Conservation (phyloP, 35 echinoderm and acorn worm species). For the Stichopus chloronotus region DNA sequence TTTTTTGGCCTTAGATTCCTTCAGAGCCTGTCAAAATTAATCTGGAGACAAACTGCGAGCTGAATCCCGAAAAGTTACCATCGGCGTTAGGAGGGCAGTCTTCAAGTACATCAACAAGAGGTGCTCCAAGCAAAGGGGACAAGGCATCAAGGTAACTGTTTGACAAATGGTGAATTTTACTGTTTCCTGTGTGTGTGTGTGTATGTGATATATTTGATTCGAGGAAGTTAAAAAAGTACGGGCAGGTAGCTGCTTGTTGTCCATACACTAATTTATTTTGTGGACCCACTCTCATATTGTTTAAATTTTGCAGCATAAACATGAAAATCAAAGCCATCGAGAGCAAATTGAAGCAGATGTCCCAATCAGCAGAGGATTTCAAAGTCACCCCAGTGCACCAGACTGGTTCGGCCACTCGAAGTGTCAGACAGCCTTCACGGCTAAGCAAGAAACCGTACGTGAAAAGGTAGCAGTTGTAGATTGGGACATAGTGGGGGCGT, state of each 20-base stretch:
- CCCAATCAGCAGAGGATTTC: slow-evolving; percentile 46
- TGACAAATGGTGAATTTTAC: not conserved
- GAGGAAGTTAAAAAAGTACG: too few relatives aligned
- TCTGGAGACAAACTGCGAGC: not conserved
- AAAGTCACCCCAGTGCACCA: slow-evolving; percentile 50
- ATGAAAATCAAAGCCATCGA: slow-evolving; percentile 66
- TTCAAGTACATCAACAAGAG: not conserved
- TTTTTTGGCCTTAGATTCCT: not conserved
- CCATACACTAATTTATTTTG: too few relatives aligned
- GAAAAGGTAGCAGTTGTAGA: slow-evolving; percentile 25
- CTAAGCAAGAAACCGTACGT: slow-evolving; percentile 55
- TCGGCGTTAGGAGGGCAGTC: slow-evolving; percentile 23
- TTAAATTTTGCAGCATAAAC: slow-evolving; percentile 22
- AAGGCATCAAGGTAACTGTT: slow-evolving; percentile 5
- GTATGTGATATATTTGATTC: not conserved
- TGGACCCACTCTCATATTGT: too few relatives aligned
- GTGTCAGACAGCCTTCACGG: not conserved
- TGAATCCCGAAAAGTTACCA: slow-evolving; percentile 53
- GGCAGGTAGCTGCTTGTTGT: too few relatives aligned
- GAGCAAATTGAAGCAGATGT: slow-evolving; percentile 54
- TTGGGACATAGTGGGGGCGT: not conserved
- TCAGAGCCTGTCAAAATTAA: slow-evolving; percentile 5
- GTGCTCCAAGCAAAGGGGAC: not conserved
- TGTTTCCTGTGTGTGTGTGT: not conserved
- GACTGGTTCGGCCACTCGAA: not conserved